Evolutionary conservation across 2,888 invertebrate genomes (phyloP), one percentile per base, ranked within the genome.

Genomic region (Papilio demoleus): DNA sequence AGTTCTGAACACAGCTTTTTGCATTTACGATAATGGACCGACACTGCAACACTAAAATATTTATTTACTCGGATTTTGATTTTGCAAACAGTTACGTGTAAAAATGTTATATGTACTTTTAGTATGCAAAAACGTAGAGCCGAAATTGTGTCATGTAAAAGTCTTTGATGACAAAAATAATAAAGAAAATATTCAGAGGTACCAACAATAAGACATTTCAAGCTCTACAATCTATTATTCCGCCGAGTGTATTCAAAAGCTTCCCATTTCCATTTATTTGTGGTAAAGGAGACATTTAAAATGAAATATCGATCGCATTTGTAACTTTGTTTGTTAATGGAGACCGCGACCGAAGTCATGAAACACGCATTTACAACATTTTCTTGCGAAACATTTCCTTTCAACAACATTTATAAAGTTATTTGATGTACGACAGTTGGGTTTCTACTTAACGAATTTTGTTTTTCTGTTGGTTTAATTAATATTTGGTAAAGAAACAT

Each of bases 261-360:
- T 31, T 62, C n/a, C n/a, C 24, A 24, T 67, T 53, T 62, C 42
- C 60, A 11, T 53, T 36, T 67, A 31, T 53, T 67, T 31, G 60
- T 34, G 31, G 47, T 34, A 38, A 53, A 47, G 6, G 38, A 24
- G 40, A 67, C 67, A 53, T 67, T 67, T 40, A 59, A 47, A 66
- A 61, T 67, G 40, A 61, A 67, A 67, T 61, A 67, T 53, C 61
- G 67, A 61, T 31, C 31, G 31, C 17, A 67, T 31, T 38, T 36
- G 66, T 60, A 67, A 67, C 61, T 67, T 61, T 53, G 66, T 60
- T 62, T 36, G 66, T 50, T 67, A 40, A 67, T 53, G 34, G 38
- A 34, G 36, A 61, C 65, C 45, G n/a, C 65, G 56, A 40, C 17
- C 22, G 31, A 61, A 67, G 61, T 40, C 61, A 34, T 67, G 40